A percentile compares a stretch with the other conserved stretches of the same genome.
These are phyloP conservation scores for Calycopis cecrops DNA, from an alignment of 1,140 invertebrate genomes.

Conservation along the genomic window DNA sequence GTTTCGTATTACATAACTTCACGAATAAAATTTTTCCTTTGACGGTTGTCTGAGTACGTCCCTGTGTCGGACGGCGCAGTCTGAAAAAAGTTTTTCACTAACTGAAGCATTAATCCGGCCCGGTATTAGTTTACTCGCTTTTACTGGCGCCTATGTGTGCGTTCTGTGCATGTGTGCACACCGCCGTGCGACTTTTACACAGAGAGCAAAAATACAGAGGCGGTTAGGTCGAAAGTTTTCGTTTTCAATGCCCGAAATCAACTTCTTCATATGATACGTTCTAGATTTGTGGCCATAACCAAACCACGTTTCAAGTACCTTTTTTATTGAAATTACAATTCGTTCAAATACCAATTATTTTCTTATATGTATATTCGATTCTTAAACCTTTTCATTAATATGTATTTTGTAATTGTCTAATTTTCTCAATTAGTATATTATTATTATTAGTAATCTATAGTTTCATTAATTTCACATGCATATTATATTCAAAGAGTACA, in stretches of 20 bases:
- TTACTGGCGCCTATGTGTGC: constrained; percentile 54
- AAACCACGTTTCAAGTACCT: constrained; percentile 2
- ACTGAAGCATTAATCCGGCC: constrained; percentile 75
- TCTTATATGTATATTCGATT: no score
- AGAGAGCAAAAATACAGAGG: constrained; percentile 56
- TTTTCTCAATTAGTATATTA: no score
- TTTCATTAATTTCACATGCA: no score
- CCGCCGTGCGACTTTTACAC: constrained; percentile 62
- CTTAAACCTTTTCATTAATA: no score
- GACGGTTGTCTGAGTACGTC: constrained; percentile 41
- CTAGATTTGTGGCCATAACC: constrained; percentile 1
- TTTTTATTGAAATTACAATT: no score
- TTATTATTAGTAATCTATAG: no score
- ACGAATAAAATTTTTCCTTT: constrained; percentile 31
- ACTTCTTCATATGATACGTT: constrained; percentile 24
- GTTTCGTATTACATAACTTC: constrained; percentile 32
- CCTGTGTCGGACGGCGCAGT: constrained; percentile 67
- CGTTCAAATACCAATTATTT: no score
- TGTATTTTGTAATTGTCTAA: no score
- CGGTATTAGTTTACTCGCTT: constrained; percentile 74
- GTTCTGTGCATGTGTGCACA: constrained; percentile 49
- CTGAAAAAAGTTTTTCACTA: constrained; percentile 75
- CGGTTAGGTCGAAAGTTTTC: constrained; percentile 28
- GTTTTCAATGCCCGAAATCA: constrained; percentile 22
- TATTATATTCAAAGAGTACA: no score